Evolutionary conservation across 2,113 vertebrate species (phyloP), one percentile per base, ranked within the genome.

Genomic region (Cephalopholis sonnerati): DNA sequence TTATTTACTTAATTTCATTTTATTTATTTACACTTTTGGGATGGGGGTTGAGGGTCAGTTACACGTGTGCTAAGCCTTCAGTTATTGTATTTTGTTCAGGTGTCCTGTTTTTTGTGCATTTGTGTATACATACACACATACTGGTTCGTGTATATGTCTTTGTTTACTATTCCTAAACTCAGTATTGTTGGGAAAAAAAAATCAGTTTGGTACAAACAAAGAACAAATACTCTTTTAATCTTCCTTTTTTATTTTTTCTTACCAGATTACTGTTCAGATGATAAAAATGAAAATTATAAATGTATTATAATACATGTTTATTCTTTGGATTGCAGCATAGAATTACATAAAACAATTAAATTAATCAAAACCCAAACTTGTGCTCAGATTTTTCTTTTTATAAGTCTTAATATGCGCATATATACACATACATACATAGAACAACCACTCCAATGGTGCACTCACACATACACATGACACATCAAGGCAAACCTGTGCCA

Each of bases 251-350:
- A 65, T 88, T 84, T 83, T 89, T 83, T 67, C 76, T 91, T 59
- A 82, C 83, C 93, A 91, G 88, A 92, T 93, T 93, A 90, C 77
- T 91, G 89, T 90, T 93, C 92, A 93, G 89, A 93, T 87, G 61
- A 92, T 94, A 87, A 90, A 92, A 87, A 89, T 74, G 57, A 87
- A 91, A 87, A 88, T 86, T 75, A 91, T 92, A 92, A 93, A 94
- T 84, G 84, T 90, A 92, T 93, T 93, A 95, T 94, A 92, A 93
- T 93, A 96, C 94, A 95, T 69, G 83, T 94, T 93, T 93, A 94
- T 93, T 96, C 95, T 96, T 96, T 96, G 95, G 95, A 95, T 95
- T 94, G 95, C 94, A 96, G 95, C 95, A 94, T 94, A 89, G 61
- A 93, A 94, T 94, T 89, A 94, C 91, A 95, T 61, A 83, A 90